Conservation (phyloP, 2,888 invertebrate genomes). For the Diaphora mendica region DNA sequence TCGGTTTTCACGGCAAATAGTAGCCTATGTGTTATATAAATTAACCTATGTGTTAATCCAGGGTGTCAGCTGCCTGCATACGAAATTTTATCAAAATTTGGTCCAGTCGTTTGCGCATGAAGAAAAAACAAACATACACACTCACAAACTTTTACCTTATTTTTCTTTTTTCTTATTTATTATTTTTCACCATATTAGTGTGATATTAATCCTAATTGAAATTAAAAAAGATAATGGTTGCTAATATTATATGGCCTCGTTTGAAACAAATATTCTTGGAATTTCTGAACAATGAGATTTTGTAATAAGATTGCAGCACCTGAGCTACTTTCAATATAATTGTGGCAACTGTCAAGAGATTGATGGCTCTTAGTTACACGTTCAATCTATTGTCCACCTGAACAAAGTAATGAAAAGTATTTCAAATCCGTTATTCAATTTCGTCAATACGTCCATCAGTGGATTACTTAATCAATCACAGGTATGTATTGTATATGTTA, state of each 20-base stretch:
- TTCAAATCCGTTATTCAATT: not conserved
- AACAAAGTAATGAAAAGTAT: constrained; percentile 9
- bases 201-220: no score
- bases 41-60: no score
- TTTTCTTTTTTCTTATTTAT: no score
- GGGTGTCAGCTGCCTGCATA: no score
- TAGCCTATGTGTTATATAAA: no score
- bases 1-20: no score
- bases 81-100: no score
- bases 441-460: not conserved
- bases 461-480: not conserved
- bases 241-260: not conserved
- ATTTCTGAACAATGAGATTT: not conserved
- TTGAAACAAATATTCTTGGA: not conserved
- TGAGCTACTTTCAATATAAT: not conserved
- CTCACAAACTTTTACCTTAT: no score
- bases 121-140: no score
- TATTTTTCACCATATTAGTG: no score
- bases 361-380: not conserved
- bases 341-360: not conserved
- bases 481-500: no score
- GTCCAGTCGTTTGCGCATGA: no score
- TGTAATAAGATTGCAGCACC: not conserved
- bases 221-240: not conserved
- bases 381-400: not conserved